Evolutionary conservation across 92 coral and sea anemone genomes (phyloP).

Genomic region (Porites divaricata): DNA sequence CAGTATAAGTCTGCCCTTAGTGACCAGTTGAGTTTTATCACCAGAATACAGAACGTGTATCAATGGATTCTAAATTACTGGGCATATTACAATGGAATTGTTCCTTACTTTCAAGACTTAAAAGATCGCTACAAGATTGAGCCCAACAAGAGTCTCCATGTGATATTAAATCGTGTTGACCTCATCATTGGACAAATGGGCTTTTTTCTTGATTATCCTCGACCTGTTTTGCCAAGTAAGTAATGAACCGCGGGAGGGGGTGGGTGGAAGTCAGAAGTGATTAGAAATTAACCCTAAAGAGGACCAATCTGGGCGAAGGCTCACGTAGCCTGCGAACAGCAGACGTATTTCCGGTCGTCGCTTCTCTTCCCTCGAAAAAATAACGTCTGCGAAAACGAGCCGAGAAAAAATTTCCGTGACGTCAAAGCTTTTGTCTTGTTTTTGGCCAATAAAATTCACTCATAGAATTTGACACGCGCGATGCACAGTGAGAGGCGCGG

Average conservation of each 20-base stretch:
- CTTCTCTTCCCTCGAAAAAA: too few species aligned
- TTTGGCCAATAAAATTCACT: too few species aligned
- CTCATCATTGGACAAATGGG: slow-evolving; percentile 40
- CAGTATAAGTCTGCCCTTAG: slow-evolving; percentile 24
- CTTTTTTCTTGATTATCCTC: slow-evolving; percentile 43
- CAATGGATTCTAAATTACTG: neutral
- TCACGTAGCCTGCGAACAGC: too few species aligned
- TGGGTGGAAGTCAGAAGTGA: too few species aligned
- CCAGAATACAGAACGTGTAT: slow-evolving; percentile 29
- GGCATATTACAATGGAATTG: neutral
- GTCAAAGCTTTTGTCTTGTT: too few species aligned
- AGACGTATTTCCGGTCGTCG: too few species aligned
- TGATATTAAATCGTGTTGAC: slow-evolving; percentile 25
- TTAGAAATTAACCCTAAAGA: too few species aligned
- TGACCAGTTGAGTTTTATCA: slow-evolving; percentile 12
- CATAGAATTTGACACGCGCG: too few species aligned
- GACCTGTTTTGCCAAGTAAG: slow-evolving; percentile 52
- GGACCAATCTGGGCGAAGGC: too few species aligned
- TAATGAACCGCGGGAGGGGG: neutral
- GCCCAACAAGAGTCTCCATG: slow-evolving; percentile 29
- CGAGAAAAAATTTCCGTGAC: too few species aligned
- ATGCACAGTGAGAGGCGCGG: too few species aligned
- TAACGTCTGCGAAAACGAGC: too few species aligned
- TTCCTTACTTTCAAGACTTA: slow-evolving; percentile 29
- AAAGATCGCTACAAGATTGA: slow-evolving; percentile 36